Evolutionary conservation across 2,888 invertebrate species (phyloP).

Genomic region (Phaedon cochleariae): DNA sequence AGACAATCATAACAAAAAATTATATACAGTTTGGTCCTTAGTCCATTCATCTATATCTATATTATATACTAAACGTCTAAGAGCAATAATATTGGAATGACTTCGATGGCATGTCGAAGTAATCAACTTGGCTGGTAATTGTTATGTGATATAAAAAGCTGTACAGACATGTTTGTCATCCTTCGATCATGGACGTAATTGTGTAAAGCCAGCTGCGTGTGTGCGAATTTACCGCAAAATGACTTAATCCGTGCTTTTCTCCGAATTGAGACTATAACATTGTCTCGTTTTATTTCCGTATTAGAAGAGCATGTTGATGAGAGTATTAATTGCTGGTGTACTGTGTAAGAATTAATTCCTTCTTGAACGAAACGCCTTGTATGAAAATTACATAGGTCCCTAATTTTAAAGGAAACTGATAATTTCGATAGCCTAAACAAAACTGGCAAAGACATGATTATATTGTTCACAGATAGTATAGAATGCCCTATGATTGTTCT

Average conservation of each 20-base stretch:
- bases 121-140: slow-evolving; percentile 52
- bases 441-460: no score
- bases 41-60: neutral
- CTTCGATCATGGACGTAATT: slow-evolving; percentile 49
- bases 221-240: slow-evolving; percentile 55
- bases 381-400: no score
- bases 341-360: no score
- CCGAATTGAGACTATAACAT: slow-evolving; percentile 42
- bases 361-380: no score
- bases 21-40: neutral
- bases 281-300: slow-evolving; percentile 33
- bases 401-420: no score
- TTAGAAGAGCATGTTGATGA: slow-evolving; percentile 25
- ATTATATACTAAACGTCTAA: slow-evolving; percentile 9
- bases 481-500: no score
- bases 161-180: slow-evolving; percentile 54
- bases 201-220: slow-evolving; percentile 51
- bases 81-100: slow-evolving; percentile 8
- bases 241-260: slow-evolving; percentile 56
- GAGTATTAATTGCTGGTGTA: neutral
- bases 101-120: slow-evolving; percentile 48
- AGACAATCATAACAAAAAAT: no score
- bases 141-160: slow-evolving; percentile 57
- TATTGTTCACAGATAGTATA: no score
- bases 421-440: no score